Evolutionary conservation across 1,140 invertebrate genomes (phyloP).

Genomic region (Zaprionus lachaisei): DNA sequence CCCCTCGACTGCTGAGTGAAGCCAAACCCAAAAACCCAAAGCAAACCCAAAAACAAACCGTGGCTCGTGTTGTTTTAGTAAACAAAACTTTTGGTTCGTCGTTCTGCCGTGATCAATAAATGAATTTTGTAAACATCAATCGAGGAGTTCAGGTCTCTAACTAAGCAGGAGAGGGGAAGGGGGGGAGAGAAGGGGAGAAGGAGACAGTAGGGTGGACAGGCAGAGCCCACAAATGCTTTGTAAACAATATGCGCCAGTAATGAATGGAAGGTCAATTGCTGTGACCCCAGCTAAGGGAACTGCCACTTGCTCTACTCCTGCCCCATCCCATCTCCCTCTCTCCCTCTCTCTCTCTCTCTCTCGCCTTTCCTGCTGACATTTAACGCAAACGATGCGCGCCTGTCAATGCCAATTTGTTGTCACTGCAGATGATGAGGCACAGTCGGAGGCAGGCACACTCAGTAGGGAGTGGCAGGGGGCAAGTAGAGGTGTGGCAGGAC

Average conservation of each 20-base stretch:
- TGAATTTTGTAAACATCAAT: constrained; percentile 79
- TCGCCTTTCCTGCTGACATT: constrained; percentile 60
- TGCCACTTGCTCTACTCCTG: background rate
- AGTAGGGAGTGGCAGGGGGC: background rate
- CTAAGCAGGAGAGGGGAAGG: background rate
- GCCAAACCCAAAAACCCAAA: background rate
- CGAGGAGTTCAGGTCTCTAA: constrained; percentile 35
- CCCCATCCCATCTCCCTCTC: background rate
- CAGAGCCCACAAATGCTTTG: constrained; percentile 52
- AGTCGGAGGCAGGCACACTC: background rate
- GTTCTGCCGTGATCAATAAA: constrained; percentile 68
- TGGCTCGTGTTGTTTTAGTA: constrained; percentile 62
- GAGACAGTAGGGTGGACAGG: constrained; percentile 7
- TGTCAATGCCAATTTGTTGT: constrained; percentile 79
- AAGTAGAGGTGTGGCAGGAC: background rate
- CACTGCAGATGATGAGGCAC: constrained; percentile 29
- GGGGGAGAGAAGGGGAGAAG: background rate
- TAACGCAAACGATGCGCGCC: constrained; percentile 72
- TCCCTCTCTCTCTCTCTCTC: background rate
- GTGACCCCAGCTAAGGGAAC: constrained; percentile 58
- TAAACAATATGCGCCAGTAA: constrained; percentile 68
- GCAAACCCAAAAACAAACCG: background rate
- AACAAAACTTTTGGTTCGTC: constrained; percentile 51
- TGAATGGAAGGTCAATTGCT: constrained; percentile 82
- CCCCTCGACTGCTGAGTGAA: background rate